These are phyloP conservation scores for Nixonia krombeini DNA, from an alignment of 1,140 invertebrate species.

Conservation along the genomic window DNA sequence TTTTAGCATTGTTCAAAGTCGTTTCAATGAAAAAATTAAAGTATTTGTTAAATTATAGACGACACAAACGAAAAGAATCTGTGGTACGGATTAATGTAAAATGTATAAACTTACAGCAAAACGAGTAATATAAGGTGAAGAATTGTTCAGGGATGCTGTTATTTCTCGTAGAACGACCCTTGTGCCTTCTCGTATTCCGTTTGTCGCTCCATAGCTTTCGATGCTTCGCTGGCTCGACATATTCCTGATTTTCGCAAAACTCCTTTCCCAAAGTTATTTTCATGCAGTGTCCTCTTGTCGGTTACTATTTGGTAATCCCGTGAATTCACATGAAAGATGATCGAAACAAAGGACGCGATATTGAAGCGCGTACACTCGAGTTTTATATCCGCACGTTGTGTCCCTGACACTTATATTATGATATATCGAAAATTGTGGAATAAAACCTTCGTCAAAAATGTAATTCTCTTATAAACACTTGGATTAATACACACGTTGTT, in stretches of 20 bases:
- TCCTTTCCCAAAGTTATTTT: no score
- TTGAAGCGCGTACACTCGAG: no score
- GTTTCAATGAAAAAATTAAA: no score
- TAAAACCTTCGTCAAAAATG: not conserved
- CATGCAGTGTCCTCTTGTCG: not conserved
- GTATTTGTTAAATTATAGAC: no score
- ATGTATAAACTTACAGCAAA: constrained; percentile 43
- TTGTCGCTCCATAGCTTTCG: no score
- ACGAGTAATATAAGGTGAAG: constrained; percentile 38
- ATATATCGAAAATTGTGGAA: not conserved
- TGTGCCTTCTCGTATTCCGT: constrained; percentile 55
- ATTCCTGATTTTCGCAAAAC: constrained; percentile 3
- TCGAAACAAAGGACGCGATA: no score
- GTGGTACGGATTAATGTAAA: not conserved
- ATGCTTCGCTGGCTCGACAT: constrained; percentile 55
- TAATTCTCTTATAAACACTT: not conserved
- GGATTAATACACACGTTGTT: no score
- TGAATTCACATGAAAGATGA: not conserved
- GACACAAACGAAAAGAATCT: not conserved
- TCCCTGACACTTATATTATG: no score
- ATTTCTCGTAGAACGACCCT: constrained; percentile 57
- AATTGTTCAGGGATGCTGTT: constrained; percentile 59
- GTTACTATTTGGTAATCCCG: not conserved
- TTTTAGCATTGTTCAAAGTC: no score
- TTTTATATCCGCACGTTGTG: no score